Evolutionary conservation across 2,113 vertebrate species (phyloP).

Genomic region (Poecile atricapillus): DNA sequence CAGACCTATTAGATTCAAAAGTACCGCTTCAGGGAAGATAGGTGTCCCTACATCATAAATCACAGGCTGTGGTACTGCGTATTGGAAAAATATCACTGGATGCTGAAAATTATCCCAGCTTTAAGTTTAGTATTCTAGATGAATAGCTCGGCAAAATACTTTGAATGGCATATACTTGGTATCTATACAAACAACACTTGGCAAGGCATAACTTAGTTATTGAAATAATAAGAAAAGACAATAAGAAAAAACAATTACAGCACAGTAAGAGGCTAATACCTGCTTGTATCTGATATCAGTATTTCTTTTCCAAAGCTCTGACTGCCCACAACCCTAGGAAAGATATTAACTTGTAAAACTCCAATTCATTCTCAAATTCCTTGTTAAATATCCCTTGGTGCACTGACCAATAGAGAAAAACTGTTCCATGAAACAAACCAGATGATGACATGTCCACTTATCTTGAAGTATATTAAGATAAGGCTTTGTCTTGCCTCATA

Average conservation of each 20-base stretch:
- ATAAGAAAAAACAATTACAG: neutral
- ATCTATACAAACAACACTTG: neutral
- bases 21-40: neutral
- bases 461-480: neutral
- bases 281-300: neutral
- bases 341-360: neutral
- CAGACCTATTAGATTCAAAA: neutral
- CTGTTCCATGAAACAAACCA: neutral
- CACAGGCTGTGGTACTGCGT: neutral
- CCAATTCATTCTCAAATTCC: neutral
- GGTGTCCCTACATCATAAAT: neutral
- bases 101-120: neutral
- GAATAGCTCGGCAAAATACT: neutral
- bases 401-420: neutral
- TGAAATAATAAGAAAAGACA: neutral
- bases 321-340: neutral
- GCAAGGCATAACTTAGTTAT: neutral
- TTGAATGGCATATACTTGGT: neutral
- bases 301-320: neutral
- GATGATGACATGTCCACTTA: neutral
- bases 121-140: neutral
- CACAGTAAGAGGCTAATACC: neutral
- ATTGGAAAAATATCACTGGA: neutral
- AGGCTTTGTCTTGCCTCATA: constrained; percentile 14
- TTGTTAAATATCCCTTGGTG: neutral